phyloP scores from a whole-genome alignment of 2,888 invertebrate genomes.

The Euplagia quadripunctaria region DNA sequence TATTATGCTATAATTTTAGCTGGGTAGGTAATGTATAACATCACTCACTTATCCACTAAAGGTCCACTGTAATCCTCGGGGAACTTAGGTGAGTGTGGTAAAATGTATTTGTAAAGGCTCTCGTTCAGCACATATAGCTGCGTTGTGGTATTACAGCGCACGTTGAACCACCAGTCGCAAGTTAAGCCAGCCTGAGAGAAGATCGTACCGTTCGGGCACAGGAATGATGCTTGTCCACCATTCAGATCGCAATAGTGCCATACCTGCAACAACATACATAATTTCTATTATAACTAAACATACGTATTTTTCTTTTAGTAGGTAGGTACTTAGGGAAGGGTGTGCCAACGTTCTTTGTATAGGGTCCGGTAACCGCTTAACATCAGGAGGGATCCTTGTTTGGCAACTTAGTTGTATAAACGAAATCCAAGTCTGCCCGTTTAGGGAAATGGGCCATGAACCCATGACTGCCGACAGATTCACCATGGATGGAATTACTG shows the following conservation, averaged over 20 bases:
- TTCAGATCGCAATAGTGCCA: conserved; percentile 97
- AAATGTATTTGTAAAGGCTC: conserved; percentile 94
- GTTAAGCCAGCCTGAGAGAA: conserved; percentile 96
- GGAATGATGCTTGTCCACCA: conserved; percentile 95
- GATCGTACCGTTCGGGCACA: conserved; percentile 96
- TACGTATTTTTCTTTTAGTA: background rate
- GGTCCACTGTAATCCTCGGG: conserved; percentile 97
- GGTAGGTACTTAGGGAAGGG: too few species aligned
- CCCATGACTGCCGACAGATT: too few species aligned
- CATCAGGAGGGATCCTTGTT: too few species aligned
- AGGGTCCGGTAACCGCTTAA: too few species aligned
- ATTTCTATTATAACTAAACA: background rate
- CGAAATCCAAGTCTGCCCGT: too few species aligned
- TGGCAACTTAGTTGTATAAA: too few species aligned
- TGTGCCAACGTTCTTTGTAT: too few species aligned
- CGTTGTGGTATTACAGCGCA: conserved; percentile 93
- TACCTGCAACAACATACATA: conserved; percentile 85
- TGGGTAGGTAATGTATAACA: background rate
- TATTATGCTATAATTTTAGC: background rate
- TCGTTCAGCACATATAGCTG: conserved; percentile 96
- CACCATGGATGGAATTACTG: too few species aligned
- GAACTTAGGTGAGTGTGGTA: conserved; percentile 95
- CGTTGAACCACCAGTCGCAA: conserved; percentile 98
- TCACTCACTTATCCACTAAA: conserved; percentile 92
- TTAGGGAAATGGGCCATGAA: too few species aligned